phyloP scores from a whole-genome alignment of 2,888 invertebrate species.

The Drosophila kuntzei region DNA sequence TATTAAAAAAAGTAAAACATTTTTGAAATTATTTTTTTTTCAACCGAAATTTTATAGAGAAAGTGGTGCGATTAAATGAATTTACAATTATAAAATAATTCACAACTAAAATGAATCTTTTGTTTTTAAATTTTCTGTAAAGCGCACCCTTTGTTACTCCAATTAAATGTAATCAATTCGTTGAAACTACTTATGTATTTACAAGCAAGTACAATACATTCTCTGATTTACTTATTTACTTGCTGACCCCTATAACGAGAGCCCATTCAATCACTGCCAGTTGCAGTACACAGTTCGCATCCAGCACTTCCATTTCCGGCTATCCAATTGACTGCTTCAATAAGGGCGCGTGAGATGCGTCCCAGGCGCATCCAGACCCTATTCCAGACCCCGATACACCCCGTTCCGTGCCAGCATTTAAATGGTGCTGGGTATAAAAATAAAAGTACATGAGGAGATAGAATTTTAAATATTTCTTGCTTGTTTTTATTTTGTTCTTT shows the following conservation, averaged over 20 bases:
- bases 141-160: constrained; percentile 36
- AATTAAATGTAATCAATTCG: constrained; percentile 41
- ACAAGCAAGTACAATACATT: background rate
- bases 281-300: constrained; percentile 52
- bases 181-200: background rate
- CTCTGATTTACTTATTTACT: constrained; percentile 25
- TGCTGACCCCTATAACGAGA: constrained; percentile 59
- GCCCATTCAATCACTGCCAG: constrained; percentile 53
- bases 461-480: constrained; percentile 36
- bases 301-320: constrained; percentile 45
- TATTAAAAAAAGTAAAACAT: no score
- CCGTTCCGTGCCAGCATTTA: constrained; percentile 35
- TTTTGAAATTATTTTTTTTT: no score
- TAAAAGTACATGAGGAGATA: constrained; percentile 49
- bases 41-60: no score
- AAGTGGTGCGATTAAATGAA: no score
- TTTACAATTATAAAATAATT: no score
- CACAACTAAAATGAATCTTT: no score
- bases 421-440: constrained; percentile 16
- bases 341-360: constrained; percentile 29
- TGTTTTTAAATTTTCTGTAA: background rate
- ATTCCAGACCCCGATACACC: background rate
- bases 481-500: constrained; percentile 42
- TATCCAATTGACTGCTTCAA: constrained; percentile 54
- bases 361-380: constrained; percentile 7